Evolutionary conservation across 2,888 invertebrate species (phyloP), one percentile per base, ranked within the genome.

Genomic region (Lucinisca nassula): DNA sequence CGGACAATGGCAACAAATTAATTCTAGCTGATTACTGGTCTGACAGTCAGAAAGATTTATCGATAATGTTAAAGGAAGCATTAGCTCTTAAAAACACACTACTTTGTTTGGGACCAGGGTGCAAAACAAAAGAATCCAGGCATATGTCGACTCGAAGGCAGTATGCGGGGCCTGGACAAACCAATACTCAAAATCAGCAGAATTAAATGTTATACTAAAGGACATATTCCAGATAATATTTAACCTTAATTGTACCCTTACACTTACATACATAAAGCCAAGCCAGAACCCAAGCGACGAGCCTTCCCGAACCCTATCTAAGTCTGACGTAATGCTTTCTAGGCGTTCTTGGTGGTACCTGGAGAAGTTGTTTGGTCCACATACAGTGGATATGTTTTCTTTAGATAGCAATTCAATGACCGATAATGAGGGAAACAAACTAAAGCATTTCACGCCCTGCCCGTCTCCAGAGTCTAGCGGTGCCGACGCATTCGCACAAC

Each of bases 371-470:
- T 85, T 77, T 61, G 84, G 89, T 0, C 84, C 84, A 17, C 88
- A 90, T 32, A 76, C 80, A 27, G 79, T 88, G 35, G 87, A 87
- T 51, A 45, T 82, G 27, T 88, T 88, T 81, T 58, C 86, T 17
- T 30, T 86, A 4, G 88, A 88, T 61, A 82, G 82, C 8, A 90
- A 88, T 81, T 82, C 58, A 0, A 84, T 84, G 79, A 61, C 21
- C 10, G 49, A 35, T 40, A 30, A 4, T 12, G 58, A 67, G 17
- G 84, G 82, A 37, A 38, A 40, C 61, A 79, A 3, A 4, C 38
- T 84, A 32, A 38, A 40, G 37, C 88, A 88, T 82, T 87, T 82
- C 78, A 82, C 82, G 3, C 82, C 82, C 30, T 82, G 6, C 21
- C 84, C 80, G 6, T 75, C 82, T 0, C 79, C 82, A n/a, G 4